A percentile compares a stretch with the other conserved stretches of the same genome.
phyloP scores from a whole-genome alignment of 1,140 invertebrate species.

The Planococcus citri region DNA sequence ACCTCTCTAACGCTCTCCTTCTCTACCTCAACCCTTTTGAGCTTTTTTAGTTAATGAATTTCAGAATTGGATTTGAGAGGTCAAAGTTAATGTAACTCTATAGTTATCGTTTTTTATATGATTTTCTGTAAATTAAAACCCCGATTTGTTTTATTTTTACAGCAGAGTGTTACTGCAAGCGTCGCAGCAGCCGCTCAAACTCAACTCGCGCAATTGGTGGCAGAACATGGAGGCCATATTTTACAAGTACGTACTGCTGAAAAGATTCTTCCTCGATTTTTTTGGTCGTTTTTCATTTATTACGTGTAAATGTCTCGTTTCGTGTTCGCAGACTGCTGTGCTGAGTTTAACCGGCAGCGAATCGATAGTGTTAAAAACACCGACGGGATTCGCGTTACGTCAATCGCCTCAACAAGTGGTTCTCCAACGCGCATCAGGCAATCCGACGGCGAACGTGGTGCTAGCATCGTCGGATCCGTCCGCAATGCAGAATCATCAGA shows the following conservation, averaged over 20 bases:
- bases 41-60: too few species aligned
- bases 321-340: conserved; percentile 28
- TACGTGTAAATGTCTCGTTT: background rate
- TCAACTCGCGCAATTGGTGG: conserved; percentile 30
- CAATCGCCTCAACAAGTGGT: conserved; percentile 23
- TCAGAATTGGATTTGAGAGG: too few species aligned
- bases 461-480: background rate
- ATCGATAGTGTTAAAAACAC: conserved; percentile 27
- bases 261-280: too few species aligned
- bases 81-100: too few species aligned
- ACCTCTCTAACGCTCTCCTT: too few species aligned
- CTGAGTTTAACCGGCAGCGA: conserved; percentile 28
- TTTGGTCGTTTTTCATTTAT: too few species aligned
- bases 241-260: conserved; percentile 28
- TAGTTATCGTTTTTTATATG: too few species aligned
- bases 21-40: too few species aligned
- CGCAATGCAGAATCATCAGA: too few species aligned
- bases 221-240: conserved; percentile 30
- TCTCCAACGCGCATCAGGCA: conserved; percentile 22
- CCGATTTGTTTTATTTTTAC: background rate
- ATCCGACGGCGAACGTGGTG: conserved; percentile 19
- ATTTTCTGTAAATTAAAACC: too few species aligned
- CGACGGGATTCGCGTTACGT: background rate
- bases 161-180: conserved; percentile 28
- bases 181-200: conserved; percentile 31